phyloP scores from a whole-genome alignment of 2,113 vertebrate genomes.

The Cephalopholis sonnerati region DNA sequence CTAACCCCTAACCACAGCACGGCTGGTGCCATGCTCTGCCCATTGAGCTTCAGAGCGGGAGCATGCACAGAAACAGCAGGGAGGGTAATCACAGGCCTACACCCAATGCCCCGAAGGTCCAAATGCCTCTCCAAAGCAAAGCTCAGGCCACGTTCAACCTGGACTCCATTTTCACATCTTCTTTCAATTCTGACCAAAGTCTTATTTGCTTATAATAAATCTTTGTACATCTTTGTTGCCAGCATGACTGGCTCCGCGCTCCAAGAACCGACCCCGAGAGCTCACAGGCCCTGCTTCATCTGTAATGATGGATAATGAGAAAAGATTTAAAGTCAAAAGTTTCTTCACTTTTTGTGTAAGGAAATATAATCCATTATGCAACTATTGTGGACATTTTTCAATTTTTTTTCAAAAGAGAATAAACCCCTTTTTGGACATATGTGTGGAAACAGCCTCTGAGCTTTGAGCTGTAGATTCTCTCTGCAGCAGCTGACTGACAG shows the following conservation, averaged over 20 bases:
- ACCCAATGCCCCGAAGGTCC: slow-evolving; percentile 54
- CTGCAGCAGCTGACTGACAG: slow-evolving; percentile 13
- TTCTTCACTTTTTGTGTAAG: not conserved
- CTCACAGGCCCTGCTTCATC: slow-evolving; percentile 25
- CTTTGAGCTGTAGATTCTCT: not conserved
- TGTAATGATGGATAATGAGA: slow-evolving; percentile 26
- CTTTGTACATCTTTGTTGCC: slow-evolving; percentile 50
- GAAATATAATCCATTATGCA: slow-evolving; percentile 8
- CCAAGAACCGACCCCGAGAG: slow-evolving; percentile 28
- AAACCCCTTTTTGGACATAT: not conserved
- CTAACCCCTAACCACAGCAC: slow-evolving; percentile 62
- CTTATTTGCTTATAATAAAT: slow-evolving; percentile 52
- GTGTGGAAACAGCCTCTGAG: not conserved
- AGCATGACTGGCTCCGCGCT: slow-evolving; percentile 19
- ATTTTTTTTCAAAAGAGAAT: not conserved
- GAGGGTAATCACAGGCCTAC: slow-evolving; percentile 56
- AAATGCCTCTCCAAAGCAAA: slow-evolving; percentile 53
- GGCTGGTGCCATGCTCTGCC: slow-evolving; percentile 63
- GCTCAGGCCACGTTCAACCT: slow-evolving; percentile 63
- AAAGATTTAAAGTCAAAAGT: slow-evolving; percentile 15
- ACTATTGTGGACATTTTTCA: slow-evolving; percentile 16
- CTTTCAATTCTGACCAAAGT: slow-evolving; percentile 67
- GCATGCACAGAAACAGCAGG: slow-evolving; percentile 66
- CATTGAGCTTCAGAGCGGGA: slow-evolving; percentile 65
- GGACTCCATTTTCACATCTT: slow-evolving; percentile 72